Conservation (phyloP, 1,140 invertebrate genomes). For the Drosophila miranda region DNA sequence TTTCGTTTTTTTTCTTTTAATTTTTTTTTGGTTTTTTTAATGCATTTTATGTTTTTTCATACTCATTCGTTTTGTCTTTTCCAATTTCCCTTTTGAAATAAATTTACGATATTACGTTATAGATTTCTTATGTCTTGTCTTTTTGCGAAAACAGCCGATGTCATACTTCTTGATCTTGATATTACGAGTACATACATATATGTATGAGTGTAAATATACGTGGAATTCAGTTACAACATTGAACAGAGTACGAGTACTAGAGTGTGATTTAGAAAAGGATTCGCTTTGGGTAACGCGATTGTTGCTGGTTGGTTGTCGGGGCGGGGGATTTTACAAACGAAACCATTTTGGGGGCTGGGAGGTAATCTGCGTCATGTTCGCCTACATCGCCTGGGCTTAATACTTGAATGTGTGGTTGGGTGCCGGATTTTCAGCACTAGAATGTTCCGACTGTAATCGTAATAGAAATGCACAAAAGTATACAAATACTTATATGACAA, state of each 20-base stretch:
- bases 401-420: slow-evolving; percentile 63
- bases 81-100: slow-evolving; percentile 27
- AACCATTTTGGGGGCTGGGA: slow-evolving; percentile 48
- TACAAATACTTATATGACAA: slow-evolving; percentile 43
- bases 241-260: slow-evolving; percentile 76
- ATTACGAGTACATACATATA: slow-evolving; percentile 50
- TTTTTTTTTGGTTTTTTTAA: slow-evolving; percentile 20
- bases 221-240: slow-evolving; percentile 73
- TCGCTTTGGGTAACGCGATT: slow-evolving; percentile 44
- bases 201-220: slow-evolving; percentile 63
- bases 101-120: slow-evolving; percentile 65
- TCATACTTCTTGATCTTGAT: slow-evolving; percentile 36
- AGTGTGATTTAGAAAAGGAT: slow-evolving; percentile 47
- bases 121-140: slow-evolving; percentile 56
- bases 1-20: slow-evolving; percentile 26
- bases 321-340: slow-evolving; percentile 65
- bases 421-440: slow-evolving; percentile 66
- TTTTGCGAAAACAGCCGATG: slow-evolving; percentile 65
- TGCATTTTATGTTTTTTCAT: slow-evolving; percentile 32
- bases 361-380: slow-evolving; percentile 26
- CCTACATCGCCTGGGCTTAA: slow-evolving; percentile 43
- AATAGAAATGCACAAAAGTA: slow-evolving; percentile 50
- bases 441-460: slow-evolving; percentile 57
- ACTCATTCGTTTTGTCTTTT: slow-evolving; percentile 39
- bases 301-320: slow-evolving; percentile 33